These are phyloP conservation scores for Lasioglossum figueresi DNA, from an alignment of 2,888 invertebrate species.

Conservation along the genomic window DNA sequence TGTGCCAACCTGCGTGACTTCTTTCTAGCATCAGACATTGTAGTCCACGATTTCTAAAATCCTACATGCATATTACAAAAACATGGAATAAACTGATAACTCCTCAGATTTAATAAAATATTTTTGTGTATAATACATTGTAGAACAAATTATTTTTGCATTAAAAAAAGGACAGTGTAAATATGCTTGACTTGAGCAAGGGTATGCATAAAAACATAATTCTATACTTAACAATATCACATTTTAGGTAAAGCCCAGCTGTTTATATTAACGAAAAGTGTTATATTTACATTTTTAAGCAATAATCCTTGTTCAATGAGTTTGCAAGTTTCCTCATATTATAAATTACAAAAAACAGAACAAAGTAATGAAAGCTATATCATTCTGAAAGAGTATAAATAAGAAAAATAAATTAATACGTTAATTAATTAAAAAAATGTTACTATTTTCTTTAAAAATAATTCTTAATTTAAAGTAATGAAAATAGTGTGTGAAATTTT, in stretches of 20 bases:
- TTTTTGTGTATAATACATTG: constrained; percentile 12
- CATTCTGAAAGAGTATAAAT: constrained; percentile 42
- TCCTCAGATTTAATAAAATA: not conserved
- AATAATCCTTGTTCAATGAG: constrained; percentile 18
- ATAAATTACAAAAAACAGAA: constrained; percentile 32
- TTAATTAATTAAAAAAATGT: constrained; percentile 9
- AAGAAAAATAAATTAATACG: constrained; percentile 23
- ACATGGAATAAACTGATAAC: constrained; percentile 24
- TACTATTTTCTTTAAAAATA: constrained; percentile 14
- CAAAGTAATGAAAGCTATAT: constrained; percentile 18
- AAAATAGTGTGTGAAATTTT: constrained; percentile 21
- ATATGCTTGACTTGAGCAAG: constrained; percentile 46
- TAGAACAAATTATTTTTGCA: constrained; percentile 18
- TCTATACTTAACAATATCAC: constrained; percentile 52
- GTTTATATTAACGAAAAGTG: constrained; percentile 36
- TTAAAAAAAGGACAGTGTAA: constrained; percentile 27
- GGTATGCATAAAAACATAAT: constrained; percentile 41
- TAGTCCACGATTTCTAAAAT: not conserved
- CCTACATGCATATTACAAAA: constrained; percentile 41
- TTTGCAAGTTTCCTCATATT: constrained; percentile 21
- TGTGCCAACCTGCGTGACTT: not conserved
- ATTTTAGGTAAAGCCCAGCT: constrained; percentile 49
- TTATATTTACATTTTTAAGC: constrained; percentile 52
- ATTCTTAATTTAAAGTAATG: constrained; percentile 13
- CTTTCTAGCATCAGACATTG: not conserved